phyloP scores from a whole-genome alignment of 2,888 invertebrate genomes.

The Machimus rusticus region DNA sequence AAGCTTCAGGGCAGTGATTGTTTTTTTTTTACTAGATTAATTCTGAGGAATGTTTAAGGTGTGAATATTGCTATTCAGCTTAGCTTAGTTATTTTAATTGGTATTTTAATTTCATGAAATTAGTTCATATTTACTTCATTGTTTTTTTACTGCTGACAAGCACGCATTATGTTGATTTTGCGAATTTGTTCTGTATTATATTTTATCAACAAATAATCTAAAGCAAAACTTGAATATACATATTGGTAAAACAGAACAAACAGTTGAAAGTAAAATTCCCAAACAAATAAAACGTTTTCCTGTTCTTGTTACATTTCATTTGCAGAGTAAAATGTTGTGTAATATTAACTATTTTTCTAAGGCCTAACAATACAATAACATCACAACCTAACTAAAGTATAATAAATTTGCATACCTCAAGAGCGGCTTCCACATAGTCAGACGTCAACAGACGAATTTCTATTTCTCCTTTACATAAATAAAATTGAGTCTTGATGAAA shows the following conservation, averaged over 20 bases:
- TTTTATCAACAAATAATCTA: too few relatives aligned
- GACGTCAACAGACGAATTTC: neutral
- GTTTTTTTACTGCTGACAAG: too few relatives aligned
- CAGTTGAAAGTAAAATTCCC: too few relatives aligned
- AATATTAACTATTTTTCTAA: neutral
- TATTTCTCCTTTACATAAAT: neutral
- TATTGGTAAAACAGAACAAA: too few relatives aligned
- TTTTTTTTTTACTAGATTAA: neutral
- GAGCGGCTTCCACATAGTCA: neutral
- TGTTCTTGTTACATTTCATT: neutral
- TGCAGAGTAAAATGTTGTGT: neutral
- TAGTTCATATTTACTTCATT: too few relatives aligned
- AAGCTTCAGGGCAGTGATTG: neutral
- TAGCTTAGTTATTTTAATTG: neutral
- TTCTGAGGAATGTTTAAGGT: neutral
- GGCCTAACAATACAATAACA: neutral
- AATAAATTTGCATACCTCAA: neutral
- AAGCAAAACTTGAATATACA: too few relatives aligned
- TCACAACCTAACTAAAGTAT: neutral
- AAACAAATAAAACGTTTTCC: neutral
- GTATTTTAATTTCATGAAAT: neutral
- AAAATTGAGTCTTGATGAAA: too few relatives aligned
- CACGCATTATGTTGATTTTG: too few relatives aligned
- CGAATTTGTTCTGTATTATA: too few relatives aligned
- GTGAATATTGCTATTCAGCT: neutral